phyloP scores from a whole-genome alignment of 1,140 invertebrate species.

The Venustaconcha ellipsiformis region DNA sequence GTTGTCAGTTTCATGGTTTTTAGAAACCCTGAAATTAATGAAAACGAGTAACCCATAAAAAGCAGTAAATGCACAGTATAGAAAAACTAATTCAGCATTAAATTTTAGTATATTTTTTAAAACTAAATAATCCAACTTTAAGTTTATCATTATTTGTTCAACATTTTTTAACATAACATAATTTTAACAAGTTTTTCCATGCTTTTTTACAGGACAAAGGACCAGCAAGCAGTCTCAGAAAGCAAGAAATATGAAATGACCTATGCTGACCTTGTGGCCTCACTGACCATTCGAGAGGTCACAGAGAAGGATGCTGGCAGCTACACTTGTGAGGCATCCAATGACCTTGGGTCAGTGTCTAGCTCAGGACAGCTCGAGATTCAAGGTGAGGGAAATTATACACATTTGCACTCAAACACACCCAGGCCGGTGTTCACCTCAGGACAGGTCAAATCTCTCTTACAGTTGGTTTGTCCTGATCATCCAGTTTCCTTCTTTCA shows the following conservation, averaged over 20 bases:
- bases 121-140: not conserved
- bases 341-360: conserved; percentile 57
- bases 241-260: conserved; percentile 50
- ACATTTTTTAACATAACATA: not conserved
- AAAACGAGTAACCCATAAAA: too few species aligned
- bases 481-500: not conserved
- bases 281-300: conserved; percentile 52
- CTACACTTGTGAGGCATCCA: conserved; percentile 61
- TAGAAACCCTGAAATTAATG: too few species aligned
- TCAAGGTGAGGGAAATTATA: conserved; percentile 39
- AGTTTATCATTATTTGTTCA: not conserved
- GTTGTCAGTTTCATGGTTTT: too few species aligned
- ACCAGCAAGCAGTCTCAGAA: conserved; percentile 40
- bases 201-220: conserved; percentile 37
- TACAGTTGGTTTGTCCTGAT: too few species aligned
- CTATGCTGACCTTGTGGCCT: conserved; percentile 51
- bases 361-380: conserved; percentile 49
- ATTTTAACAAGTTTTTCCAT: not conserved
- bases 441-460: not conserved
- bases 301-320: conserved; percentile 54
- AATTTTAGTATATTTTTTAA: not conserved
- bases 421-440: not conserved
- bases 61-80: too few species aligned
- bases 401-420: not conserved
- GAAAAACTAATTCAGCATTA: not conserved